Evolutionary conservation across 1,140 invertebrate genomes (phyloP), one percentile per base, ranked within the genome.

Genomic region (Lucilia cuprina): DNA sequence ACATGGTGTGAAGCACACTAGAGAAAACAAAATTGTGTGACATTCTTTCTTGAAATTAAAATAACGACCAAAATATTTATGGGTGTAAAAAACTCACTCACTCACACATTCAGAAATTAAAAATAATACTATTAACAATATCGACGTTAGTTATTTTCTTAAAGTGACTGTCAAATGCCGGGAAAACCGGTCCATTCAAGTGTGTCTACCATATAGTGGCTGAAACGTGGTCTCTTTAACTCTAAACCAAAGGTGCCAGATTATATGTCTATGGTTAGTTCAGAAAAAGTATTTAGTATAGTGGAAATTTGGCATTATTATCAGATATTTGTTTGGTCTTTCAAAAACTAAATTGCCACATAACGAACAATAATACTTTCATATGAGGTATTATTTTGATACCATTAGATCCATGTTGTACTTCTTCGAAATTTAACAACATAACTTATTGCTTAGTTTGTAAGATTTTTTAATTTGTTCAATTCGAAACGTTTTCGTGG

Each of bases 121-220:
- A 7, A 55, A 55, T 17, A 75, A 75, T 1, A 41, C 41, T 17
- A 78, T 41, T 34, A 78, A 78, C 34, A 78, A 14, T 41, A 41
- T 41, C 41, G 41, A 41, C 41, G 41, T 41, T 41, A 13, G 75
- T 41, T 41, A 35, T 78, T 78, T 41, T 77, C 25, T 30, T 17
- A 77, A 77, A 78, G n/a, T 35, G 75, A 14, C 17, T 78, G 75
- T 35, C 49, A 80, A 80, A 84, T 82, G 83, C 83, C 75, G 83
- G 77, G 30, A 65, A 83, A 84, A 84, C 83, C 83, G 83, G 83
- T 84, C 78, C 78, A 70, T 70, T 70, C 65, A 21, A 70, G 19
- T 70, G 65, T 70, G 25, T 70, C 65, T 70, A 21, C 65, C 19
- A 21, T 55, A n/a, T 5, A 55, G 3, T 55, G 50, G 17, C 50